Percentiles rank a stretch among this genome's conserved stretches.
phyloP scores from a whole-genome alignment of 2,797 vertebrate species.

The Acipenser ruthenus region DNA sequence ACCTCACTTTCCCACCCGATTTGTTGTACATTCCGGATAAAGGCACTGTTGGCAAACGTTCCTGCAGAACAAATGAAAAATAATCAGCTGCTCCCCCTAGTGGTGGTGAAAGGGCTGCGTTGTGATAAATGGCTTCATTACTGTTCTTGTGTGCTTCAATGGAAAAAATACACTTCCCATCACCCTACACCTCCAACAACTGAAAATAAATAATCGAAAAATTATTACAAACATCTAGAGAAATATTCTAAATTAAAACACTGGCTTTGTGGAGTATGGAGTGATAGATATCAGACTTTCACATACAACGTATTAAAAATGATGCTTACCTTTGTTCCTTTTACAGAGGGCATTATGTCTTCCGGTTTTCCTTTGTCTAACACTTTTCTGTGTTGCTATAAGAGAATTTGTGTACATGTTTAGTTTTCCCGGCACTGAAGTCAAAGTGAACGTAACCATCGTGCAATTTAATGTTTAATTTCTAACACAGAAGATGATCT shows the following conservation, averaged over 20 bases:
- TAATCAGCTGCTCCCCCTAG: background rate
- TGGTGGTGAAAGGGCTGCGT: too few relatives aligned
- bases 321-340: conserved; percentile 82
- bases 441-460: accelerated
- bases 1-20: conserved; percentile 91
- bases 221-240: too few relatives aligned
- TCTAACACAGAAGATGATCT: too few relatives aligned
- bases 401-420: conserved; percentile 18
- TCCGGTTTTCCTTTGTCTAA: conserved; percentile 99
- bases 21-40: conserved; percentile 98
- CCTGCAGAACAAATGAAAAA: conserved; percentile 56
- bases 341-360: conserved; percentile 88
- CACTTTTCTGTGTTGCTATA: conserved; percentile 98
- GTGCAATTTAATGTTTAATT: too few relatives aligned
- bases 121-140: too few relatives aligned
- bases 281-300: too few relatives aligned
- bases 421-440: background rate
- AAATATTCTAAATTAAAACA: too few relatives aligned
- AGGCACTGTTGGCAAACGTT: conserved; percentile 91
- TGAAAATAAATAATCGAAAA: too few relatives aligned
- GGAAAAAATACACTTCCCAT: too few relatives aligned
- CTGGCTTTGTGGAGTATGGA: too few relatives aligned
- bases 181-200: too few relatives aligned
- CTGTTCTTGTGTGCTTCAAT: too few relatives aligned
- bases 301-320: background rate